phyloP scores from a whole-genome alignment of 2,888 invertebrate species.

The Bellardia pandia region DNA sequence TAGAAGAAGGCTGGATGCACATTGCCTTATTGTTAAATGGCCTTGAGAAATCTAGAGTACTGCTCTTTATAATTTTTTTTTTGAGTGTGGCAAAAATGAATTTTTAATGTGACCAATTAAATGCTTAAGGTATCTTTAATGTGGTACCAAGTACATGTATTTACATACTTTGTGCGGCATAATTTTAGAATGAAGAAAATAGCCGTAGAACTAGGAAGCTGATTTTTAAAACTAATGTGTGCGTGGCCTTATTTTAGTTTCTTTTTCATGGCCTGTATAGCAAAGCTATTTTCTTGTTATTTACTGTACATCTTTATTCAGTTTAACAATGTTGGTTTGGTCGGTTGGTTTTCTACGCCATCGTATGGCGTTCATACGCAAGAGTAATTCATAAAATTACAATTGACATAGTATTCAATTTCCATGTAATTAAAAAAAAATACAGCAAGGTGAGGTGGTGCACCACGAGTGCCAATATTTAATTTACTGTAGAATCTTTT shows the following conservation, averaged over 20 bases:
- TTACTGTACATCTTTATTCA: not conserved
- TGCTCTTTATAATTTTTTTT: not conserved
- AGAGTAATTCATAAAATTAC: constrained; percentile 20
- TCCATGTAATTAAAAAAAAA: constrained; percentile 20
- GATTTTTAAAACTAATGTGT: not conserved
- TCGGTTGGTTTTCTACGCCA: constrained; percentile 11
- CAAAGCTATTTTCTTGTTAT: not conserved
- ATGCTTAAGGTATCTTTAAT: constrained; percentile 42
- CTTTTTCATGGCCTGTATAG: not conserved
- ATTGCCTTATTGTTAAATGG: constrained; percentile 48
- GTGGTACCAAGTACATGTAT: constrained; percentile 8
- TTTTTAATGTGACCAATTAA: constrained; percentile 62
- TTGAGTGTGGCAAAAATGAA: constrained; percentile 28
- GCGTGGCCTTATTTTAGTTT: not conserved
- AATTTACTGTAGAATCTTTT: constrained; percentile 25
- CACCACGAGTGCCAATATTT: constrained; percentile 21
- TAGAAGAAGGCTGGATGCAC: constrained; percentile 10
- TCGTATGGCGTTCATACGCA: not conserved
- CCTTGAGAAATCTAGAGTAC: constrained; percentile 59
- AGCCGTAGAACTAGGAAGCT: not conserved
- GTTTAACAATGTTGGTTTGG: constrained; percentile 6
- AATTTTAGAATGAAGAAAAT: not conserved
- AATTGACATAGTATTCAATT: constrained; percentile 46
- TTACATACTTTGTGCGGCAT: not conserved
- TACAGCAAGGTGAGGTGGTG: not conserved